Base-by-base conservation (phyloP, 1,140 invertebrate genomes). In the Drosophila kanapiae region DNA sequence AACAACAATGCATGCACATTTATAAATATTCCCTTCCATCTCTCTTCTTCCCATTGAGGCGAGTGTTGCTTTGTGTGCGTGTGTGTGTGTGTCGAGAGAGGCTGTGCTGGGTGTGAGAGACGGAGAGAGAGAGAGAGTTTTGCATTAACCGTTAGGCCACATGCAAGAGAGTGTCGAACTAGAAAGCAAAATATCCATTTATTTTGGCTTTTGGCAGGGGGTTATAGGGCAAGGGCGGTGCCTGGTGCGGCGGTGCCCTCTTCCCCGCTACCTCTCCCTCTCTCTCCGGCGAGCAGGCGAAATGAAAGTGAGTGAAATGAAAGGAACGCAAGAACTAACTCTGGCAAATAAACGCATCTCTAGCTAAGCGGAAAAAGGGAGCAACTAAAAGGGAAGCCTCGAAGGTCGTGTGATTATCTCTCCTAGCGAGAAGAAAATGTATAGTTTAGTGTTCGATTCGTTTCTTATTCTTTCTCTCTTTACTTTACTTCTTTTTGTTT, bases 1-100 rank as follows among this genome's bases (percentile, higher is more conserved):
- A 74, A 74, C 53, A 60, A 74, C 54, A 72, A 78, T 68, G 67
- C 67, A 70, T 70, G 67, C 67, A 70, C 67, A 68, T 71, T 79
- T 78, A 78, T 79, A 72, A 79, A 63, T 71, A 43, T 65, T 49
- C 18, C n/a, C 23, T 45, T 72, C 56, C 51, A 70, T 43, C 40
- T 49, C 27, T 47, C 37, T 42, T 58, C 10, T 42, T 58, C 10
- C 59, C 60, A 48, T 48, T 71, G 48, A 49, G 33, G 40, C 58
- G 18, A 37, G 35, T 67, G 51, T 68, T 27, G 42, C 33, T 23
- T 23, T 37, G 51, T 54, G 51, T 54, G 37, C 42, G 49, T 57
- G 63, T 35, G 37, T 42, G 53, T 51, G 71, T 43, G 48, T 38
- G 49, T 38, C 23, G 33, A 27, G 57, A 62, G 31, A 64, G 42